These are phyloP conservation scores for Pedionomus torquatus DNA, from an alignment of 2,113 vertebrate genomes.

Conservation along the genomic window DNA sequence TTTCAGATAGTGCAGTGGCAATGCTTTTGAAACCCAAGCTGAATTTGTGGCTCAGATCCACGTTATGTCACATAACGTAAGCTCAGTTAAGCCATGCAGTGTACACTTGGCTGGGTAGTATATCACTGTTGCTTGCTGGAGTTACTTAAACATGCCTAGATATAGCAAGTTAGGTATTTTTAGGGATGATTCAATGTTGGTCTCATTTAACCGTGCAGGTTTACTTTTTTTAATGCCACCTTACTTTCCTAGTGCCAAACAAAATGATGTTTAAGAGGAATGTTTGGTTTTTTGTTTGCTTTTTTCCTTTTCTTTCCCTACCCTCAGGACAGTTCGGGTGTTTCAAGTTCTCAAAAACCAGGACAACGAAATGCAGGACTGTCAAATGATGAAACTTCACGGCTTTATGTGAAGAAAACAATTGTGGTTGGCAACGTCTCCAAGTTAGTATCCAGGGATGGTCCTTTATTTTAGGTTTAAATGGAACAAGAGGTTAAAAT, in stretches of 20 bases:
- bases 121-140: background rate
- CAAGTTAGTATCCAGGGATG: slow-evolving; percentile 82
- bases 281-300: slow-evolving; percentile 39
- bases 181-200: background rate
- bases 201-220: background rate
- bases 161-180: background rate
- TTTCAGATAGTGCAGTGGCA: background rate
- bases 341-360: slow-evolving; percentile 76
- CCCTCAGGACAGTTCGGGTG: slow-evolving; percentile 85
- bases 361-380: slow-evolving; percentile 84
- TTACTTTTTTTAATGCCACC: background rate
- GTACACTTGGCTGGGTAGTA: background rate
- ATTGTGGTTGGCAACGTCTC: slow-evolving; percentile 98
- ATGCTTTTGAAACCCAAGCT: background rate
- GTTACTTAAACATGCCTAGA: background rate
- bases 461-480: background rate
- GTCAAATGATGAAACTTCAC: slow-evolving; percentile 87
- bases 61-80: rapidly evolving
- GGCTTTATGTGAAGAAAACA: slow-evolving; percentile 96
- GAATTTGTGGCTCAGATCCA: background rate
- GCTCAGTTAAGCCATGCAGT: background rate
- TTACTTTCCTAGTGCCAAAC: background rate
- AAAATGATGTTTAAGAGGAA: slow-evolving; percentile 40
- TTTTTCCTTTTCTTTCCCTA: slow-evolving; percentile 14
- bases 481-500: background rate